phyloP scores from a whole-genome alignment of 2,113 vertebrate species.

The Oenanthe oenanthe region DNA sequence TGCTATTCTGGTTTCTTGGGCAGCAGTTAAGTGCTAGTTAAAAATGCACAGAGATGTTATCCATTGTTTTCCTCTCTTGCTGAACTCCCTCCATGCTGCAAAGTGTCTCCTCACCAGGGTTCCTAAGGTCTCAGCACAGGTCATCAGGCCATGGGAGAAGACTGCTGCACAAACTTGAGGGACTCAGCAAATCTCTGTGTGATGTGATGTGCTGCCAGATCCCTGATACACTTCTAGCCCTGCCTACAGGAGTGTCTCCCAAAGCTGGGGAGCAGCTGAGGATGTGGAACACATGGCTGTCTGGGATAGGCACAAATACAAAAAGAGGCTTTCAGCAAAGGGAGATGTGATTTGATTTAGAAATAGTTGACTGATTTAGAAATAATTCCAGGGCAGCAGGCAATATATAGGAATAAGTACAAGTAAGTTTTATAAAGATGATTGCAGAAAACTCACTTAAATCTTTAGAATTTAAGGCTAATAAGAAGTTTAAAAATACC shows the following conservation, averaged over 20 bases:
- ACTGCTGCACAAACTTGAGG: background rate
- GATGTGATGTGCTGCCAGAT: background rate
- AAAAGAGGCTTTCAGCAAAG: background rate
- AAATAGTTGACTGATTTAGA: background rate
- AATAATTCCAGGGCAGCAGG: background rate
- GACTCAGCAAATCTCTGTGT: background rate
- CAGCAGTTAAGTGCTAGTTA: background rate
- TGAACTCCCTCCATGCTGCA: background rate
- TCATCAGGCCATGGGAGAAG: slow-evolving; percentile 1
- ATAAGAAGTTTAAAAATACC: background rate
- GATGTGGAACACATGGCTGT: background rate
- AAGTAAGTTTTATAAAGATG: background rate
- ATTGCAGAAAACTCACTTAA: background rate
- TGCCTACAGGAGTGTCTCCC: background rate
- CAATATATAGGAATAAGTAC: background rate
- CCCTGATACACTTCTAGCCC: background rate
- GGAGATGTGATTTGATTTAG: background rate
- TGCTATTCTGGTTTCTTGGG: background rate
- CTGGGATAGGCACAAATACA: background rate
- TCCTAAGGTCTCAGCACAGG: background rate
- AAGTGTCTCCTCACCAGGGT: background rate
- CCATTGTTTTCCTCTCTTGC: background rate
- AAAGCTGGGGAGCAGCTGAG: background rate
- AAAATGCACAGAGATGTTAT: background rate
- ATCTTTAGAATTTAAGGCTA: background rate